Evolutionary conservation across 2,797 vertebrate genomes (phyloP), one percentile per base, ranked within the genome.

Genomic region (Mallotus villosus): DNA sequence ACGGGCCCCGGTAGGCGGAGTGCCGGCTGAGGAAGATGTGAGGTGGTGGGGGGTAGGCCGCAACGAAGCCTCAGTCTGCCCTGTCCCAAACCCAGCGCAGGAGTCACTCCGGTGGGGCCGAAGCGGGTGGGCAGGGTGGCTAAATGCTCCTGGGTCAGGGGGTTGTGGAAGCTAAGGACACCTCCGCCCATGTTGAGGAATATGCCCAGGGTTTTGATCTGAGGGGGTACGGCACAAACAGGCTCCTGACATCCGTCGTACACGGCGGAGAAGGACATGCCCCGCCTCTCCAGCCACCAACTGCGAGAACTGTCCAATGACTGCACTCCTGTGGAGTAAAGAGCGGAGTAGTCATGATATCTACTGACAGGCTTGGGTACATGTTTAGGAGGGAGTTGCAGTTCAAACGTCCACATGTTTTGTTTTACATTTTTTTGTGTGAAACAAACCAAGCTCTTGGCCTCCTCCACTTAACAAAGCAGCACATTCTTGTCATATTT

Each of bases 111-210:
- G 0, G 53, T 58, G 1, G 72, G 32, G 60, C 67, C 2, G 21
- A 93, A 93, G 70, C 60, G 69, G 1, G 91, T 87, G 0, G 92
- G 91, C 51, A 93, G 73, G 0, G 89, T 85, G 21, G 76, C 80
- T 0, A 91, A 79, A 68, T 91, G 91, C 75, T 92, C 91, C 67
- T 88, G 90, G 51, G 89, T 90, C 72, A 93, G 67, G 7, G 85
- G 41, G 78, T 92, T 92, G 79, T 91, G 82, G 81, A 93, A 92
- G 67, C 88, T 92, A 34, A 93, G 70, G 1, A 58, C 66, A 0
- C 88, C 87, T 0, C 91, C 90, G 5, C 87, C 90, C 1, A 91
- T 63, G 82, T 92, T 93, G 34, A 93, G 81, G 76, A 92, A 93
- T 22, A 92, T 81, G 7, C 90, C 90, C 0, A 93, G 29, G 24